Evolutionary conservation across 2,113 vertebrate species (phyloP).

Genomic region (Corythornis vintsioides): DNA sequence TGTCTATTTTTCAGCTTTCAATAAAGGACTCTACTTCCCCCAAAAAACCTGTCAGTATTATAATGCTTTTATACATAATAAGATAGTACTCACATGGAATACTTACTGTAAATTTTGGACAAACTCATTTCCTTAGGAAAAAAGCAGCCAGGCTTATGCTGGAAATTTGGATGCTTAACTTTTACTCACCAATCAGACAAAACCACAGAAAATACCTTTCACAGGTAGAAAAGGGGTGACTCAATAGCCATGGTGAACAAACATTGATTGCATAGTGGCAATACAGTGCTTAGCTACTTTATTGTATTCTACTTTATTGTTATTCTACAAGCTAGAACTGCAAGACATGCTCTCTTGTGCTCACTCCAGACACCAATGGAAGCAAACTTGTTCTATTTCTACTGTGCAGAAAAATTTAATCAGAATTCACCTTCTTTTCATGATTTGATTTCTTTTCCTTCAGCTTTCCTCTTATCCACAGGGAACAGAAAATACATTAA

Average conservation of each 20-base stretch:
- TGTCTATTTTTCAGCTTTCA: neutral
- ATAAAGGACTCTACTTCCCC: neutral
- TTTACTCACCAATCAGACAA: neutral
- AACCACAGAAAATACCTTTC: neutral
- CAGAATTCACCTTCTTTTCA: neutral
- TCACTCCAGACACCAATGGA: neutral
- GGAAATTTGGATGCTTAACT: neutral
- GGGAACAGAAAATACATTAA: neutral
- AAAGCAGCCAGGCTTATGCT: neutral
- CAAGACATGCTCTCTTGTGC: neutral
- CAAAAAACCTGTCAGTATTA: neutral
- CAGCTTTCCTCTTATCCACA: neutral
- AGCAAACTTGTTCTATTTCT: neutral
- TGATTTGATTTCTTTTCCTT: neutral
- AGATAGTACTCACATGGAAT: neutral
- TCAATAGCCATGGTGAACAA: neutral
- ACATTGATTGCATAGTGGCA: neutral
- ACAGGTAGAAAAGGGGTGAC: neutral
- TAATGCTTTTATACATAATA: neutral
- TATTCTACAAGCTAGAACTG: neutral
- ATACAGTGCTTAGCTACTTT: neutral
- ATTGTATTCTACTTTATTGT: neutral
- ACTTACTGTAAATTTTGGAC: neutral
- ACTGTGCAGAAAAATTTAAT: neutral
- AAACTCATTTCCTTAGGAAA: neutral